Evolutionary conservation across 2,797 vertebrate species (phyloP), one percentile per base, ranked within the genome.

Genomic region (Allobates femoralis): DNA sequence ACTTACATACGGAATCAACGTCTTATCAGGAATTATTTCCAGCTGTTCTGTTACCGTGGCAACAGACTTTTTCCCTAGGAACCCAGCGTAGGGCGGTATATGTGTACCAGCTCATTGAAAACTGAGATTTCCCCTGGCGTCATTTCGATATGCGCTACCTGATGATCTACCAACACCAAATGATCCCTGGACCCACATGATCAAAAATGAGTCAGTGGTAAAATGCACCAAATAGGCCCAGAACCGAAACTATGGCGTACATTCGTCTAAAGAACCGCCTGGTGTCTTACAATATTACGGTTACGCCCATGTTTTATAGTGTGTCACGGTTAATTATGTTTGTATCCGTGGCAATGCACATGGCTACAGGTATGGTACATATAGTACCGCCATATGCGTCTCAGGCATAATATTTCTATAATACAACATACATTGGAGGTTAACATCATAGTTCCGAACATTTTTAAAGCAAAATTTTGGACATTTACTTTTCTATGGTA

Each of bases 61-160:
- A 85, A 88, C 78, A 80, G 62, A 85, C 69, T 56, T 82, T 85
- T 85, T 41, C 86, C 86, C 86, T 88, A 73, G 86, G 83, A 88
- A 88, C 82, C 66, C 30, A 41, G 56, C n/a, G 19, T 16, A 37
- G 26, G 46, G 30, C 53, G 55, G 51, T 12, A 73, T 64, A 34
- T 32, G 66, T 26, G 23, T 55, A 82, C 51, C 50, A 69, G 66
- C 15, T 15, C 21, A 69, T 67, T 23, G 15, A 1, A 51, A 11
- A 14, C 28, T 23, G 41, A 23, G 30, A 12, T 50, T 32, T 26
- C 58, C 56, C 26, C 19, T n/a, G 64, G 46, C 2, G 34, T 51
- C 16, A 55, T 32, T 1, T 71, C 1, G 37, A 55, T 34, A 53
- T 3, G 11, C 26, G n/a, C 16, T 80, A 50, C 10, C n/a, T 81